Percentiles rank a stretch among this genome's conserved stretches.
Evolutionary conservation across 2,888 invertebrate genomes (phyloP).

Genomic region (Chrysolina haemoptera): DNA sequence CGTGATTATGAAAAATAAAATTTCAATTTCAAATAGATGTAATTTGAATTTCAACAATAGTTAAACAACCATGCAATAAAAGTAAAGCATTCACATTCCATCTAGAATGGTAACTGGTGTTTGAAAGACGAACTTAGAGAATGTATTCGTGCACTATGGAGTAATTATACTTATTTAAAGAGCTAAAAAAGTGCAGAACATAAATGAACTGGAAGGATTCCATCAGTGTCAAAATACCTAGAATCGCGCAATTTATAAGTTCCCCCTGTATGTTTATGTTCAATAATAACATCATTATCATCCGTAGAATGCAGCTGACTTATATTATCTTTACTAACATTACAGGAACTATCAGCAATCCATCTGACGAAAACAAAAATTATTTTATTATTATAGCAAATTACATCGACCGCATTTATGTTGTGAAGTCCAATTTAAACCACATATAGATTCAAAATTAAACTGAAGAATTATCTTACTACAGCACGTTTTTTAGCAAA

Average conservation of each 20-base stretch:
- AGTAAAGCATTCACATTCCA: conserved; percentile 17
- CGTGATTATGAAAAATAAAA: neutral
- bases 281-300: conserved; percentile 72
- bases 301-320: conserved; percentile 70
- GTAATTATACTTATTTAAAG: neutral
- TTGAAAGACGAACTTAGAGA: conserved; percentile 16
- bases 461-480: too few relatives aligned
- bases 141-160: conserved; percentile 24
- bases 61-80: conserved; percentile 16
- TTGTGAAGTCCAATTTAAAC: neutral
- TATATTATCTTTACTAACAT: conserved; percentile 64
- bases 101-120: conserved; percentile 35
- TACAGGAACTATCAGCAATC: conserved; percentile 68
- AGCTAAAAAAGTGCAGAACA: conserved; percentile 27
- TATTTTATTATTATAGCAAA: neutral
- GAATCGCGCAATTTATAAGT: conserved; percentile 83
- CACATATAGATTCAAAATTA: neutral
- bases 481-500: too few relatives aligned
- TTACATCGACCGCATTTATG: neutral
- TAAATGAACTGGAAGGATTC: conserved; percentile 13
- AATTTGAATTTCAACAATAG: conserved; percentile 15
- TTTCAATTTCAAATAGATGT: conserved; percentile 20
- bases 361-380: conserved; percentile 60
- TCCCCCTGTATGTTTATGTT: conserved; percentile 71
- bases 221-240: conserved; percentile 70